These are phyloP conservation scores for Vultur gryphus DNA, from an alignment of 2,797 vertebrate species.

Conservation along the genomic window DNA sequence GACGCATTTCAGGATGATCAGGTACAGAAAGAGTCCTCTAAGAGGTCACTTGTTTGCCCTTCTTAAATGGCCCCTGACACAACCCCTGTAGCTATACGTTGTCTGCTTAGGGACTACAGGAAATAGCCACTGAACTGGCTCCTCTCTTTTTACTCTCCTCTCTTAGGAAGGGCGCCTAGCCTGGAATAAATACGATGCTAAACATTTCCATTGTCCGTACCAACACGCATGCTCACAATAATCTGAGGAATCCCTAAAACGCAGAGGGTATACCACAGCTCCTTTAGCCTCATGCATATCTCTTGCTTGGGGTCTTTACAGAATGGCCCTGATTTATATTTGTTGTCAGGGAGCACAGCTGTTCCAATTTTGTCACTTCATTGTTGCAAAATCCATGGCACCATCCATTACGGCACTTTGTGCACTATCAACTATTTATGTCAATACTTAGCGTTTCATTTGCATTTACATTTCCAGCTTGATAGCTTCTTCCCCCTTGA, in stretches of 20 bases:
- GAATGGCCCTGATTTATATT: neutral
- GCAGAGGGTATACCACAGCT: neutral
- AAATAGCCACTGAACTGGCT: neutral
- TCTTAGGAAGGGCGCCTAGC: neutral
- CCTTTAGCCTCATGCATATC: neutral
- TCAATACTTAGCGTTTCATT: conserved; percentile 52
- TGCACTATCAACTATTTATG: conserved; percentile 61
- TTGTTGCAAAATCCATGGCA: conserved; percentile 23
- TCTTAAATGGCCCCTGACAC: neutral
- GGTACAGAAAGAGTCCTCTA: neutral
- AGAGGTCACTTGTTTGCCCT: neutral
- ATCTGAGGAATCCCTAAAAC: neutral
- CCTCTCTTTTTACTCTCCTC: neutral
- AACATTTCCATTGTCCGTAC: neutral
- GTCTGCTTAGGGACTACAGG: neutral
- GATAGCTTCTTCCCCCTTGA: conserved; percentile 45
- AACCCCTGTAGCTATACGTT: neutral
- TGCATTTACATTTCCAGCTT: conserved; percentile 52
- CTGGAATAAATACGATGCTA: neutral
- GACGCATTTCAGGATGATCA: neutral
- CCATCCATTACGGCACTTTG: conserved; percentile 42
- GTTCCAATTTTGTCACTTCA: conserved; percentile 20
- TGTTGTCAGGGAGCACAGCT: conserved; percentile 38
- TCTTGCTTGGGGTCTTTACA: neutral
- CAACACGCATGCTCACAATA: neutral